Base-by-base conservation (phyloP, 2,888 invertebrate genomes). In the Noctua janthina region DNA sequence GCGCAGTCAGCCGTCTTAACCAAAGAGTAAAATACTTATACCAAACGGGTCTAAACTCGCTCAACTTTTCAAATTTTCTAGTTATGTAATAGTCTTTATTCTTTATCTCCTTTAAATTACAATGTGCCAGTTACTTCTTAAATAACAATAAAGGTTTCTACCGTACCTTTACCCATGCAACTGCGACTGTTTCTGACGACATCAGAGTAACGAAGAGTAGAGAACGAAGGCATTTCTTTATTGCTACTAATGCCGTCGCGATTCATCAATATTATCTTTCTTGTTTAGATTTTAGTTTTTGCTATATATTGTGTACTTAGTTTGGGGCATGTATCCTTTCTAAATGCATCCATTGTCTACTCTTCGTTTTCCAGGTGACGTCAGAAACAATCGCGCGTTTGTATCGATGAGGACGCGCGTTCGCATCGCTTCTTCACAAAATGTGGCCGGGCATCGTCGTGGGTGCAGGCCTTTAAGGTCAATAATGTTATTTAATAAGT, bases 401-500 rank as follows among this genome's bases (percentile, higher is more conserved):
- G 8, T 17, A 62, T 29, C 15, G 7, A 64, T 15, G 13, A 15
- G n/a, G 10, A 46, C 46, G 46, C 46, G n/a, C 46, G n/a, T 46
- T 15, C 4, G 1, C 17, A n/a, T 15, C n/a, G 46, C 8, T 7
- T 8, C n/a, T 68, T n/a, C 8, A 1, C 68, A n/a, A 68, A 68
- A n/a, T 17, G 29, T 29, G 29, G 29, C 29, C 29, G 29, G 29
- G 29, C 29, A 0, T 29, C n/a, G n/a, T 43, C 1, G n/a, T 43
- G 43, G 15, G 67, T 8, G n/a, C 13, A 43, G 43, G 23, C 1
- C 54, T 20, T 35, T 68, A 68, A 80, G 51, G 56, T 51, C 20
- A 81, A 35, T 75, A 56, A 46, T 6, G 15, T 54, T 71, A 71
- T 71, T 76, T 39, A 54, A 73, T 82, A 76, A 66, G 35, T 39